Evolutionary conservation across 1,140 invertebrate genomes (phyloP), one percentile per base, ranked within the genome.

Genomic region (Drosophila erecta): DNA sequence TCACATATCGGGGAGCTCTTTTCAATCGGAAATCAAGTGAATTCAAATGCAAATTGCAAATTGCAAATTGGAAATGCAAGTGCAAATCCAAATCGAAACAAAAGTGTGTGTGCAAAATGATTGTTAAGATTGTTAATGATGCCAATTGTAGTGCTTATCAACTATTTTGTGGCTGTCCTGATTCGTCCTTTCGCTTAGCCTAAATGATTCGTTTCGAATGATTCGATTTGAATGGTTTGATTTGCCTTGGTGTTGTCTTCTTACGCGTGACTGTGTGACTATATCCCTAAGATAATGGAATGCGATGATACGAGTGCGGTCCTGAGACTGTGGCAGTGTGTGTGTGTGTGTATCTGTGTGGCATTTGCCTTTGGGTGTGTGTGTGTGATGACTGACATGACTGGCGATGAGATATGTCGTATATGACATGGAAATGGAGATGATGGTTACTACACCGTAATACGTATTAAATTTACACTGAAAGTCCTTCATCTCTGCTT

Each of bases 1-100:
- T 91, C 89, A 91, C 89, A 91, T 91, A 83, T 91, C 84, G 89
- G 89, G 83, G 89, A 91, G 89, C 89, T 91, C 89, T 91, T 90
- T 90, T 91, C 56, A 78, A 67, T 67, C 59, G 71, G 76, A 83
- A 90, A 72, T 65, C 46, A 72, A 89, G 53, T 70, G 67, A 62
- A 70, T 69, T n/a, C 67, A 89, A 38, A 38, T 38, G 37, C 37
- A 38, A 38, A 38, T 38, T 24, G 24, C 24, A 24, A 24, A 4
- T 24, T 24, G 22, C n/a, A n/a, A n/a, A n/a, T n/a, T n/a, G n/a
- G n/a, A n/a, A n/a, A 17, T 17, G 24, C 24, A 83, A 81, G 58
- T 64, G 54, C 83, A 87, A 87, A 79, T 61, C 7, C 84, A 83
- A 89, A 89, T 58, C 6, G 3, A 44, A 74, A 79, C 8, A 20